Evolutionary conservation across 2,113 vertebrate genomes (phyloP), one percentile per base, ranked within the genome.

Genomic region (Hymenochirus boettgeri): DNA sequence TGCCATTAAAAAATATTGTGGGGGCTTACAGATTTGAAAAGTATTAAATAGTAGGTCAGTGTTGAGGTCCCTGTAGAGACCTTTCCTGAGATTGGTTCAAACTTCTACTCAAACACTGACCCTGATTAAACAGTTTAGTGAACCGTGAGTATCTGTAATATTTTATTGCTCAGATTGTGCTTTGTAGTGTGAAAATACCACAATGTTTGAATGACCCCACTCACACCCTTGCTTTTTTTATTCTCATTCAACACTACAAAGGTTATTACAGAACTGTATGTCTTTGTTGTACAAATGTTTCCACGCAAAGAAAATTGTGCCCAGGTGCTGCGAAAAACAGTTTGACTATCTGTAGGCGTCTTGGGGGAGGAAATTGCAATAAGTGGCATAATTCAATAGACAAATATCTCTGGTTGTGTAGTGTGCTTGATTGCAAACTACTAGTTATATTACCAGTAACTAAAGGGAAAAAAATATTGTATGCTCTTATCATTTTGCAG

Each of bases 391-490:
- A 53, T 48, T 69, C 47, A 59, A 52, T 60, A 53, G 56, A 58
- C 24, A 67, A 51, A 67, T 52, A 51, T 46, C 64, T 22, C 18
- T 6, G 57, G 33, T 53, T 52, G 59, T 53, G 57, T 45, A 17
- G 12, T 53, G 10, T 59, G 56, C 29, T 59, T 59, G 27, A 3
- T 15, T 25, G 39, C 18, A 3, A n/a, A n/a, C n/a, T 57, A 71
- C 22, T 61, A 61, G 65, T 71, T 71, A 73, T n/a, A n/a, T 69
- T 69, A 73, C 61, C 70, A 29, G 39, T 29, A 70, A 70, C 37
- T 70, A 57, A 50, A 27, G 60, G 33, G 26, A 65, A 23, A 47
- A 72, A 65, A 63, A 75, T 56, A 31, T 53, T 23, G 48, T 33
- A 27, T 8, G 23, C 57, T 22, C 54, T 70, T 77, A 53, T 65